phyloP scores from a whole-genome alignment of 2,888 invertebrate genomes.

The Ctenicera cuprea region DNA sequence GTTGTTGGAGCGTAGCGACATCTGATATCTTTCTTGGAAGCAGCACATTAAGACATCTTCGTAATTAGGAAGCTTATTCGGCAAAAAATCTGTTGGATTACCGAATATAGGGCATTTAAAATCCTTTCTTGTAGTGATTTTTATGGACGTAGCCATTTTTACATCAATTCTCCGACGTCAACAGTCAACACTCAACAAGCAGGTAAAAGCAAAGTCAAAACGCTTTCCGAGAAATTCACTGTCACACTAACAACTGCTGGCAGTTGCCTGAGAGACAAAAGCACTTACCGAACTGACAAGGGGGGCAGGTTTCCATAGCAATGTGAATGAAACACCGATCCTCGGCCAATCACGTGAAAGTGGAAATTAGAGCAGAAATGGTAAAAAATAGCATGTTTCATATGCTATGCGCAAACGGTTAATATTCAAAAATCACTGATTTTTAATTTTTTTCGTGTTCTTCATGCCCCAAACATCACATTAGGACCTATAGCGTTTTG shows the following conservation, averaged over 20 bases:
- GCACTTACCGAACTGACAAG: background rate
- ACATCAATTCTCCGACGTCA: background rate
- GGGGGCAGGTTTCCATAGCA: background rate
- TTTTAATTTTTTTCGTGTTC: too few species aligned
- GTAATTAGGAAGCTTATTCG: background rate
- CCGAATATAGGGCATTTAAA: background rate
- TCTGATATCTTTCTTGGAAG: background rate
- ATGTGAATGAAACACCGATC: too few species aligned
- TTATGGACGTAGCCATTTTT: background rate
- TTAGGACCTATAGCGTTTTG: too few species aligned
- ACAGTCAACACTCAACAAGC: background rate
- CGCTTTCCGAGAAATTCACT: too few species aligned
- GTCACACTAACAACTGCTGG: background rate
- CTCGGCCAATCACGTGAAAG: too few species aligned
- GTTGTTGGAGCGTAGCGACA: too few species aligned
- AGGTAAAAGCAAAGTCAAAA: background rate
- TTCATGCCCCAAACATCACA: too few species aligned
- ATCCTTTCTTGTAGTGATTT: background rate
- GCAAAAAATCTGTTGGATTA: background rate
- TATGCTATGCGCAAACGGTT: too few species aligned
- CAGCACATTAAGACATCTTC: background rate
- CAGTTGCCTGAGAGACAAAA: background rate
- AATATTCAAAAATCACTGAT: too few species aligned
- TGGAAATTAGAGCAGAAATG: too few species aligned
- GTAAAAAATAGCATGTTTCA: too few species aligned